Conservation (phyloP, 2,888 invertebrate species). For the Aethes cnicana region DNA sequence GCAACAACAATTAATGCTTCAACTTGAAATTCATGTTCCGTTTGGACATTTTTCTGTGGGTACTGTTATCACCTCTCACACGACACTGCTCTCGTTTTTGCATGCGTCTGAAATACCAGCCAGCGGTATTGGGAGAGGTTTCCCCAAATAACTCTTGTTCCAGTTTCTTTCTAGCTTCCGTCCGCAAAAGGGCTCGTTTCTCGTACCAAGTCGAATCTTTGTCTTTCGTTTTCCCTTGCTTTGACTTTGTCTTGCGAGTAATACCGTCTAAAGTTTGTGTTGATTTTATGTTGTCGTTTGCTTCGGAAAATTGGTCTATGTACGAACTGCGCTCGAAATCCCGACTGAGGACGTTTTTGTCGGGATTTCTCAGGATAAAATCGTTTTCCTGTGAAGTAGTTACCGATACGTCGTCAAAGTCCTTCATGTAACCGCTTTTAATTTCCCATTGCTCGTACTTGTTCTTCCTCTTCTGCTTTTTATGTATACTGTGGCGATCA, state of each 20-base stretch:
- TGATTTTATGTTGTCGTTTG: conserved; percentile 32
- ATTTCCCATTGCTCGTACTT: conserved; percentile 76
- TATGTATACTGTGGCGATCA: conserved; percentile 62
- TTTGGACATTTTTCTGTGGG: conserved; percentile 57
- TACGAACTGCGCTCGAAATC: conserved; percentile 44
- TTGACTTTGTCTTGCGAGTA: conserved; percentile 34
- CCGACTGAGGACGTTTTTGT: conserved; percentile 43
- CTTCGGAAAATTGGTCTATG: conserved; percentile 44
- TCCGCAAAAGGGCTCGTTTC: conserved; percentile 58
- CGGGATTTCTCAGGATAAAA: conserved; percentile 42
- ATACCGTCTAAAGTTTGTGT: conserved; percentile 13
- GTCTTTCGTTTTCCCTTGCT: conserved; percentile 37
- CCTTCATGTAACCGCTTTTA: conserved; percentile 68
- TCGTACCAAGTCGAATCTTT: conserved; percentile 63
- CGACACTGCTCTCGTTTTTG: conserved; percentile 72
- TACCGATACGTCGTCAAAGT: conserved; percentile 63
- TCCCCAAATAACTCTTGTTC: conserved; percentile 65
- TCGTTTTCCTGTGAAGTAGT: conserved; percentile 54
- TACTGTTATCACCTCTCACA: conserved; percentile 62
- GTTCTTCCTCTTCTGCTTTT: conserved; percentile 69
- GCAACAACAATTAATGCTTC: conserved; percentile 54
- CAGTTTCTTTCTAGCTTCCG: conserved; percentile 63
- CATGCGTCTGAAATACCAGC: conserved; percentile 77
- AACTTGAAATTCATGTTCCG: conserved; percentile 66
- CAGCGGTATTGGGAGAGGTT: conserved; percentile 57